Evolutionary conservation across 2,113 vertebrate species (phyloP), one percentile per base, ranked within the genome.

Genomic region (Aplodontia rufa): DNA sequence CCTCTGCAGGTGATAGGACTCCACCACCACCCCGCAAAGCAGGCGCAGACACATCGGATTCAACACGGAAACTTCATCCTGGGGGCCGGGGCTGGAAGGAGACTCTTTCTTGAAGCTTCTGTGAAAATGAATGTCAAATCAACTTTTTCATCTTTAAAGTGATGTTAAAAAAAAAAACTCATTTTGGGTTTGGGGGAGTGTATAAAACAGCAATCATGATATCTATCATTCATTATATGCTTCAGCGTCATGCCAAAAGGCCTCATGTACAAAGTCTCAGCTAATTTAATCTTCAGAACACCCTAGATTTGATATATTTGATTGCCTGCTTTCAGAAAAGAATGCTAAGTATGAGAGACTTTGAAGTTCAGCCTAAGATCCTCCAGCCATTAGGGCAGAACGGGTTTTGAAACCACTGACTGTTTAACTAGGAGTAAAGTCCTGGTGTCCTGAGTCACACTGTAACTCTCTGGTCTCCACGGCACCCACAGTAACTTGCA

Each of bases 81-180:
- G 16, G 9, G 16, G 24, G 81, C 13, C 12, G 0, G 30, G 14
- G 30, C 37, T 58, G 24, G 35, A 32, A n/a, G 76, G 51, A 32
- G 20, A 79, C 13, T 0, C 10, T 53, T 84, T 91, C 78, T 84
- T 3, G 0, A 78, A 53, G 74, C 55, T 84, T 87, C 92, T 88
- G 1, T 45, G 62, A 89, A 95, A 96, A 78, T 14, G 49, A 94
- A 91, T 74, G 89, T 94, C 82, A 88, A 74, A 95, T 86, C 90
- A 69, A 64, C 79, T 83, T 95, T 58, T 80, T 83, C 93, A 75
- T 90, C 84, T 93, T 91, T 37, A 69, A 91, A 79, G 88, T 28
- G 76, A 88, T 82, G 82, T 69, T 85, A 81, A 94, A 88, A 86
- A 88, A 86, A 96, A 76, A 49, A 85, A 60, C 55, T 97, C 86